Evolutionary conservation across 2,888 invertebrate species (phyloP).

Genomic region (Drosophila villosipedis): DNA sequence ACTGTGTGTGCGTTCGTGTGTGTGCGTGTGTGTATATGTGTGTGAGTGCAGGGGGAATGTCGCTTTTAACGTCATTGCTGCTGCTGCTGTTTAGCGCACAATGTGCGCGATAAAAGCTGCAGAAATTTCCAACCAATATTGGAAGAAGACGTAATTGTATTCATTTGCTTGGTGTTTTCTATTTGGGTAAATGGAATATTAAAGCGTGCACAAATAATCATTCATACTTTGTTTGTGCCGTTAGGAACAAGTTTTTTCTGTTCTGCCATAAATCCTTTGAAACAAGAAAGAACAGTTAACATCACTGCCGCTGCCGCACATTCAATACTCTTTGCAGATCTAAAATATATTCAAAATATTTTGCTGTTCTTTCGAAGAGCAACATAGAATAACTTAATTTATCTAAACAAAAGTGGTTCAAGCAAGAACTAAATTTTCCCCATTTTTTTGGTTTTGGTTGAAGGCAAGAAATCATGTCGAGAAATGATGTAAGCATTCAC

Average conservation of each 20-base stretch:
- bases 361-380: neutral
- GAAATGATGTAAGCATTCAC: neutral
- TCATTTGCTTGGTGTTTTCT: neutral
- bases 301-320: neutral
- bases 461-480: slow-evolving; percentile 21
- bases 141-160: neutral
- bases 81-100: slow-evolving; percentile 37
- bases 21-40: neutral
- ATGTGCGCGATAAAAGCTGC: slow-evolving; percentile 51
- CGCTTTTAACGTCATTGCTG: slow-evolving; percentile 33
- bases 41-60: slow-evolving; percentile 40
- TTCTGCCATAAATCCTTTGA: slow-evolving; percentile 46
- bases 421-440: neutral
- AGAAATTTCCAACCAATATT: slow-evolving; percentile 55
- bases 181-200: slow-evolving; percentile 57
- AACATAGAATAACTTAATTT: neutral
- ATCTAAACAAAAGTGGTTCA: neutral
- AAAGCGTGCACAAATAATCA: slow-evolving; percentile 71
- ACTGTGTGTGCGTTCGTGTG: slow-evolving; percentile 10
- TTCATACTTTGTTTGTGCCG: slow-evolving; percentile 73
- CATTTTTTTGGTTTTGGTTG: slow-evolving; percentile 28
- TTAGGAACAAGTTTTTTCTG: slow-evolving; percentile 53
- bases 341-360: neutral
- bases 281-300: slow-evolving; percentile 7
- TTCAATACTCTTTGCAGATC: neutral